Evolutionary conservation across 2,797 vertebrate genomes (phyloP).

Genomic region (Xenopus petersii): DNA sequence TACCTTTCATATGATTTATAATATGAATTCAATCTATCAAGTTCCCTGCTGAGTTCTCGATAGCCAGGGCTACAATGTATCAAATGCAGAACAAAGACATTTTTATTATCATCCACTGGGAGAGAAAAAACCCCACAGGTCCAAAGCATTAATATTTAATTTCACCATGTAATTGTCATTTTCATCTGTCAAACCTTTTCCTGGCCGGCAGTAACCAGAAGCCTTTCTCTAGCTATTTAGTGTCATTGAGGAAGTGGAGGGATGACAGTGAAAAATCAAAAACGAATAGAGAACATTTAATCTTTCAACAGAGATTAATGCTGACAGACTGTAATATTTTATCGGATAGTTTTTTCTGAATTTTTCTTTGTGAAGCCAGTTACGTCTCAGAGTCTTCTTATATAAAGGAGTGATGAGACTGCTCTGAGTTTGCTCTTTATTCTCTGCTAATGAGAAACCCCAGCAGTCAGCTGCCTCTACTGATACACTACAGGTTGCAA

Average conservation of each 20-base stretch:
- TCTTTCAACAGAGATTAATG: constrained; percentile 39
- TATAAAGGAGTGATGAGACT: no score
- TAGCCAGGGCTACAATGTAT: constrained; percentile 8
- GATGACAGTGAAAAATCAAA: constrained; percentile 37
- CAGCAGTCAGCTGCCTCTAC: no score
- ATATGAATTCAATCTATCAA: neutral
- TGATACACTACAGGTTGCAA: no score
- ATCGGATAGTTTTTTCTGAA: constrained; percentile 19
- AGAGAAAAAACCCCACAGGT: constrained; percentile 25
- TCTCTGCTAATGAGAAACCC: no score
- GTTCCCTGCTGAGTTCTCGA: neutral
- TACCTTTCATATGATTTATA: no score
- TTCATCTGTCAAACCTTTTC: constrained; percentile 36
- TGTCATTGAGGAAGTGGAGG: constrained; percentile 23
- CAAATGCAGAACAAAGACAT: neutral
- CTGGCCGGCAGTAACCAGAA: constrained; percentile 3
- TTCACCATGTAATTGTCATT: constrained; percentile 23
- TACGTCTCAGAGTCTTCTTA: no score
- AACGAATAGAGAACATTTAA: constrained; percentile 44
- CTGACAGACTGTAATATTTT: constrained; percentile 18
- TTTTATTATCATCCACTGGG: constrained; percentile 28
- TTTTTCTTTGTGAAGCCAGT: constrained; percentile 12
- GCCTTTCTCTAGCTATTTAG: constrained; percentile 24
- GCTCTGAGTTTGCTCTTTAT: no score
- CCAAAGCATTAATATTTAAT: constrained; percentile 40